Base-by-base conservation (phyloP, 92 coral and sea anemone genomes). In the Phymanthus crucifer region DNA sequence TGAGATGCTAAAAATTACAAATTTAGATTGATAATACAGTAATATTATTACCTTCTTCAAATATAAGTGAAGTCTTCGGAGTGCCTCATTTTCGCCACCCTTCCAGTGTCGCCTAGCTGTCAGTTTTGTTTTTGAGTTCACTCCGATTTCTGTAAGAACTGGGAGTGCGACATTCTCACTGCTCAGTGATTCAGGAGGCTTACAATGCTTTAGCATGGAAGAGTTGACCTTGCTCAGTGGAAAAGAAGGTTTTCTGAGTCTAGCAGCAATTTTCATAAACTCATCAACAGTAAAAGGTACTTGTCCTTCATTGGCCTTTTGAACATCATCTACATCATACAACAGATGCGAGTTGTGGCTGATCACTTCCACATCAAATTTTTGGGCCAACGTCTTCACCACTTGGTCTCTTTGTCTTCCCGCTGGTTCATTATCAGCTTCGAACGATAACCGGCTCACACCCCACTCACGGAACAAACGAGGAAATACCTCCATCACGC, bases 71-170 rank as follows among this genome's bases (percentile, higher is more conserved):
- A 93, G 71, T 54, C 89, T 83, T 68, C 72, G 45, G 26, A 94
- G 79, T 3, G 87, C n/a, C n/a, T 87, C 32, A 16, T 73, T 74
- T 82, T 94, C 98, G n/a, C 98, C 98, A 18, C 98, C 98, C 33
- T 43, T 79, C 77, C 89, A 87, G 31, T 74, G 84, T 58, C 76
- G 57, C 21, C 50, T 71, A 34, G 73, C 34, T 4, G 78, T 72
- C 3, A 75, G 78, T 58, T 56, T 58, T 34, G 71, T 38, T 66
- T 11, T 46, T 61, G 68, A n/a, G 29, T n/a, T n/a, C n/a, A n/a
- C n/a, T n/a, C n/a, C n/a, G n/a, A n/a, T n/a, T n/a, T n/a, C n/a
- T n/a, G n/a, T n/a, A n/a, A n/a, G n/a, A n/a, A n/a, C n/a, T n/a
- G n/a, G n/a, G n/a, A n/a, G n/a, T n/a, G n/a, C n/a, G n/a, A n/a